These are phyloP conservation scores for Cardiocondyla obscurior DNA, from an alignment of 1,140 invertebrate species.

Conservation along the genomic window DNA sequence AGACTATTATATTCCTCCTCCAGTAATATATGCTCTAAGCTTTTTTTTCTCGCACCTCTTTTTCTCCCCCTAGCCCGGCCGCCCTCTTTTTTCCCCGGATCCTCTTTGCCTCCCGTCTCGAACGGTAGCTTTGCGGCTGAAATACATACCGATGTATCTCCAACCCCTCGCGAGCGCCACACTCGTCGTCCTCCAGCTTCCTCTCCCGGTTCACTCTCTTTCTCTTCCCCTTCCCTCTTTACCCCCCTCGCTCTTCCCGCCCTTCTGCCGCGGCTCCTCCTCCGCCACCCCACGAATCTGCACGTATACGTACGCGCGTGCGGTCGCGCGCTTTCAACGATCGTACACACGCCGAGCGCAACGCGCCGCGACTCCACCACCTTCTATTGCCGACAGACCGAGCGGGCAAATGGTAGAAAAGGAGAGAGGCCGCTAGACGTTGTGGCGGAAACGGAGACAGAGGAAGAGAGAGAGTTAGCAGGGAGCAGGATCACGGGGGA, in stretches of 20 bases:
- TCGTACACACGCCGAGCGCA: conserved; percentile 41
- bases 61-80: not conserved
- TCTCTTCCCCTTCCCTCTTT: not conserved
- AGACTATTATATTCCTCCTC: no score
- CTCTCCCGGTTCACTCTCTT: not conserved
- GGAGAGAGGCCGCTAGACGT: conserved; percentile 17
- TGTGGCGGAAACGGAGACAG: not conserved
- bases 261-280: conserved; percentile 34
- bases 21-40: no score
- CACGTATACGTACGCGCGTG: conserved; percentile 1
- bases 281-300: conserved; percentile 36
- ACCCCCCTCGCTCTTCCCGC: conserved; percentile 38
- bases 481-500: not conserved
- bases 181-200: conserved; percentile 47
- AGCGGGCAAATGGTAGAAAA: conserved; percentile 59
- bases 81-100: conserved; percentile 54
- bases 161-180: conserved; percentile 53
- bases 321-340: conserved; percentile 36
- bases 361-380: conserved; percentile 64
- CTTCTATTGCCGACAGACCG: conserved; percentile 65
- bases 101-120: conserved; percentile 39
- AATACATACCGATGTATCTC: conserved; percentile 80
- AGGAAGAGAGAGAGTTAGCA: conserved; percentile 15
- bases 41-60: conserved; percentile 34
- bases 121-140: conserved; percentile 69